These are phyloP conservation scores for Dinomys branickii DNA, from an alignment of 2,113 vertebrate genomes.

Conservation along the genomic window DNA sequence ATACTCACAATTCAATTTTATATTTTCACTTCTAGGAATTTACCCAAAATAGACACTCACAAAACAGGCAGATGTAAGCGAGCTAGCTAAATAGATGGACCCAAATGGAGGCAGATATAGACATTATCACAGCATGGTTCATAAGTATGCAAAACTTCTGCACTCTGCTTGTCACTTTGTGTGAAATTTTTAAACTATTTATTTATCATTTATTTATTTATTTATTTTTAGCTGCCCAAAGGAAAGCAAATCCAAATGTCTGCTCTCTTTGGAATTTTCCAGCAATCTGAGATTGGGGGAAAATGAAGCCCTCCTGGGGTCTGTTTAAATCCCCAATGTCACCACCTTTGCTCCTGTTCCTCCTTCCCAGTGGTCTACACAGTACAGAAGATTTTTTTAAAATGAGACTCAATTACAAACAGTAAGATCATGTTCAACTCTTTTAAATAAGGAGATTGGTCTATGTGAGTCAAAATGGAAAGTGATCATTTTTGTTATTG, in stretches of 20 bases:
- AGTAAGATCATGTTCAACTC: background rate
- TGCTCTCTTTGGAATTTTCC: slow-evolving; percentile 67
- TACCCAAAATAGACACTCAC: background rate
- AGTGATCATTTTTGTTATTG: background rate
- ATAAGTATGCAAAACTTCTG: background rate
- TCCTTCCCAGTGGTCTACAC: background rate
- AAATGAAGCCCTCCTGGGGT: background rate
- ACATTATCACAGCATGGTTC: background rate
- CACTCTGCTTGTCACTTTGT: background rate
- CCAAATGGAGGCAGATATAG: background rate
- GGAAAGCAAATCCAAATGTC: slow-evolving; percentile 10
- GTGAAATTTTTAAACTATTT: background rate
- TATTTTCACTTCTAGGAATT: background rate
- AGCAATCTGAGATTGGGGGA: slow-evolving; percentile 41
- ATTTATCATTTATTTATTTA: too few relatives aligned
- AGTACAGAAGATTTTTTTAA: too few relatives aligned
- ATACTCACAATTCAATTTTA: background rate
- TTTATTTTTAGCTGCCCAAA: background rate
- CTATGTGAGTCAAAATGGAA: background rate
- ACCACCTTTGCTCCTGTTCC: background rate
- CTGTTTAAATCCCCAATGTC: background rate
- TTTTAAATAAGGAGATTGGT: background rate
- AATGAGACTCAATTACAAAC: background rate
- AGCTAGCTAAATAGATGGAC: background rate
- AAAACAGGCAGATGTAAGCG: background rate